A percentile compares a stretch with the other conserved stretches of the same genome.
These are phyloP conservation scores for Noctua janthe DNA, from an alignment of 2,888 invertebrate species.

Conservation along the genomic window DNA sequence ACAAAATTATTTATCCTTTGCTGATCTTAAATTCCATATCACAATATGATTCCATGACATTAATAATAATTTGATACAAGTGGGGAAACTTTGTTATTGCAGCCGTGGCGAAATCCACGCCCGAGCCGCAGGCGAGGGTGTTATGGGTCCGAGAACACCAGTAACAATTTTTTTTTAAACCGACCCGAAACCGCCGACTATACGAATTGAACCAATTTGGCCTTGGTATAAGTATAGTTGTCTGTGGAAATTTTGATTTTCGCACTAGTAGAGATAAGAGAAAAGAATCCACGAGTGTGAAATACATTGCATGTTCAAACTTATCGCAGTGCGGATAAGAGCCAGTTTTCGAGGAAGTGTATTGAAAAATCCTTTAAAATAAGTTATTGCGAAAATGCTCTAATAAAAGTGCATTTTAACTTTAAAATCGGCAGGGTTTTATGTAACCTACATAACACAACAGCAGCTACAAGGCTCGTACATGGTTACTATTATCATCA, in stretches of 20 bases:
- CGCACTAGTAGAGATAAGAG: too few species aligned
- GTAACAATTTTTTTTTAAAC: too few species aligned
- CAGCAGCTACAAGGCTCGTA: not conserved
- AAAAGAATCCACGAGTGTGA: too few species aligned
- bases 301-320: too few species aligned
- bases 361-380: constrained; percentile 1
- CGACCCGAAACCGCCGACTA: too few species aligned
- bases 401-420: not conserved
- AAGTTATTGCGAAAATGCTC: not conserved
- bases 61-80: not conserved
- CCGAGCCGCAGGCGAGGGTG: too few species aligned
- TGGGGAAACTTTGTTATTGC: too few species aligned
- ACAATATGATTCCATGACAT: not conserved
- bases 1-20: constrained; percentile 59
- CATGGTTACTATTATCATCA: not conserved
- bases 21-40: constrained; percentile 1
- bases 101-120: too few species aligned
- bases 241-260: too few species aligned
- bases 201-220: too few species aligned
- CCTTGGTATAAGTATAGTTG: too few species aligned
- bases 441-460: not conserved
- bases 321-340: not conserved
- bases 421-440: constrained; percentile 4
- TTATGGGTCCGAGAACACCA: too few species aligned
- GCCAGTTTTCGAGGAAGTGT: not conserved